These are phyloP conservation scores for Ariolimax columbianus DNA, from an alignment of 2,888 invertebrate species.

Conservation along the genomic window DNA sequence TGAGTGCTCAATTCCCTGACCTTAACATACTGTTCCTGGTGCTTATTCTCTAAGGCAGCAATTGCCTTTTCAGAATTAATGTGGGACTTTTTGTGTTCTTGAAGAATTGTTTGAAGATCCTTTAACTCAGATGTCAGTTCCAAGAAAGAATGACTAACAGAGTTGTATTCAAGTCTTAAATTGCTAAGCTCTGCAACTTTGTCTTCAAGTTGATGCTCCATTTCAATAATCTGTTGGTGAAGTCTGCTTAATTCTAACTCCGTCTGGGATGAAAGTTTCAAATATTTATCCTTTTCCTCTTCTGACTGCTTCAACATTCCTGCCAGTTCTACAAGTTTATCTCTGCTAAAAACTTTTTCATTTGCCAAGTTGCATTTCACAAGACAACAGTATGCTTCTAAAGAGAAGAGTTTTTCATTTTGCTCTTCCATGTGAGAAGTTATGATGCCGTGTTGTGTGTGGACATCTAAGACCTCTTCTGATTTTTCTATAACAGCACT, in stretches of 20 bases:
- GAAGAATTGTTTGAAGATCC: slow-evolving; percentile 42
- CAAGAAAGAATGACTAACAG: slow-evolving; percentile 33
- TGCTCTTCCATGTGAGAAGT: slow-evolving; percentile 25
- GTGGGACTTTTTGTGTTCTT: slow-evolving; percentile 49
- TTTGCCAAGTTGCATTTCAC: background rate
- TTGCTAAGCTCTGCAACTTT: slow-evolving; percentile 37
- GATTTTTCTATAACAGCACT: slow-evolving; percentile 17
- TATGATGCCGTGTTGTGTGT: slow-evolving; percentile 13
- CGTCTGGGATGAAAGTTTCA: slow-evolving; percentile 34
- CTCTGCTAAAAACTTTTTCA: slow-evolving; percentile 1
- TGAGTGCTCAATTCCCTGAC: slow-evolving; percentile 49
- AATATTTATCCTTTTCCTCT: slow-evolving; percentile 7
- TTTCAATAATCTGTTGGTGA: slow-evolving; percentile 28
- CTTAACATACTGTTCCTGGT: slow-evolving; percentile 43
- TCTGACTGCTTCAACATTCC: slow-evolving; percentile 26
- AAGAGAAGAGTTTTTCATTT: slow-evolving; percentile 30
- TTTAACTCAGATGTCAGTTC: slow-evolving; percentile 47
- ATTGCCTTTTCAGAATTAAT: slow-evolving; percentile 43
- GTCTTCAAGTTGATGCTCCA: slow-evolving; percentile 34
- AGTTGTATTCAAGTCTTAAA: slow-evolving; percentile 34
- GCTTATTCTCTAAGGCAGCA: slow-evolving; percentile 37
- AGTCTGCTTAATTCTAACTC: slow-evolving; percentile 30
- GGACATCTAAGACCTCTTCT: slow-evolving; percentile 10
- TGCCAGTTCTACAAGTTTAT: slow-evolving; percentile 3
- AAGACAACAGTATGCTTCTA: slow-evolving; percentile 24